Conservation (phyloP, 2,888 invertebrate genomes). For the Orthonevra nobilis region DNA sequence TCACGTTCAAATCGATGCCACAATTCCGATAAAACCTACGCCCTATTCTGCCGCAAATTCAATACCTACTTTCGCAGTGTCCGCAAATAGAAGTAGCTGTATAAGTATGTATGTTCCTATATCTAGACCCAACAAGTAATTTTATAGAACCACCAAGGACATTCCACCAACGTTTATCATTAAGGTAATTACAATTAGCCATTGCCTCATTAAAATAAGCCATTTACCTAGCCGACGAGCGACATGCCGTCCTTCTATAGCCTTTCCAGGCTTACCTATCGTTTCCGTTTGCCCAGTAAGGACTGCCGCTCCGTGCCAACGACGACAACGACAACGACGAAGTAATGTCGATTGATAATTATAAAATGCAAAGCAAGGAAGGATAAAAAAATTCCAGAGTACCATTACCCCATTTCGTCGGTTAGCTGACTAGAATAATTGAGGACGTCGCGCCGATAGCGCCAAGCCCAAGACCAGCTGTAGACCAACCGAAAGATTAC, state of each 20-base stretch:
- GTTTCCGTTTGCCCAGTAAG: background rate
- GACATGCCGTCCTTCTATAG: constrained; percentile 20
- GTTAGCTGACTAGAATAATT: constrained; percentile 25
- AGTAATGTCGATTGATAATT: constrained; percentile 59
- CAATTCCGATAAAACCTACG: constrained; percentile 3
- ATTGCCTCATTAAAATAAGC: constrained; percentile 66
- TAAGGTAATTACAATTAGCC: constrained; percentile 63
- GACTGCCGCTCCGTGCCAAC: too few species aligned
- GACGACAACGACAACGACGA: constrained; percentile 20
- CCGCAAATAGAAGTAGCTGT: too few species aligned
- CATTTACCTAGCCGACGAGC: constrained; percentile 43
- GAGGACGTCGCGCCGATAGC: constrained; percentile 37
- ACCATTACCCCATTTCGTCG: constrained; percentile 46
- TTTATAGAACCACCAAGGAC: constrained; percentile 38
- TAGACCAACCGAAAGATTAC: constrained; percentile 60
- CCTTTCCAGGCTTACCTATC: background rate
- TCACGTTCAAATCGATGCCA: constrained; percentile 33
- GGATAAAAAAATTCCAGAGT: constrained; percentile 4
- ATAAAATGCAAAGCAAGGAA: constrained; percentile 49
- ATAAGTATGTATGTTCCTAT: background rate
- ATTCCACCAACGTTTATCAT: constrained; percentile 51
- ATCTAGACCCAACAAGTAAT: constrained; percentile 25
- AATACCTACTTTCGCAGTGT: constrained; percentile 13
- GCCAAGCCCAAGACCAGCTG: constrained; percentile 54
- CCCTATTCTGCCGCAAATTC: constrained; percentile 12